Percentiles rank a stretch among this genome's conserved stretches.
Evolutionary conservation across 2,797 vertebrate genomes (phyloP).

Genomic region (Ctenopoma kingsleyae): DNA sequence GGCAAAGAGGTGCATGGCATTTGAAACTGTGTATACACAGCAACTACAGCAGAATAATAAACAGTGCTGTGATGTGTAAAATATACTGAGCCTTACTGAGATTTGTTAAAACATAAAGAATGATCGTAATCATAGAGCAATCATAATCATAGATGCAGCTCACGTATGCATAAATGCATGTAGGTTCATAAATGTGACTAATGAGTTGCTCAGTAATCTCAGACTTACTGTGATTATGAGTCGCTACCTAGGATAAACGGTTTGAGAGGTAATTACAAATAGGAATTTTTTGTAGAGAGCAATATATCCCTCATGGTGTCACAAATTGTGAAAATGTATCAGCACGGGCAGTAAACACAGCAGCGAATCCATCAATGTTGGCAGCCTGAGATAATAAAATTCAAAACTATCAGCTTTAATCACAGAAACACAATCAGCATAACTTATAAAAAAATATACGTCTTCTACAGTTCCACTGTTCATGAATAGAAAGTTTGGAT

Average conservation of each 20-base stretch:
- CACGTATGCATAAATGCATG: slow-evolving; percentile 39
- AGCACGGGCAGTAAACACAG: slow-evolving; percentile 42
- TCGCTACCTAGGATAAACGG: slow-evolving; percentile 29
- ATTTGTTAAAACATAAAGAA: slow-evolving; percentile 29
- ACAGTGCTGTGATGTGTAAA: slow-evolving; percentile 23
- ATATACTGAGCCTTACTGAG: slow-evolving; percentile 5
- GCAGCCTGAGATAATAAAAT: slow-evolving; percentile 49
- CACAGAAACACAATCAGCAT: slow-evolving; percentile 38
- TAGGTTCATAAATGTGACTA: slow-evolving; percentile 41
- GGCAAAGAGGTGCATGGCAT: slow-evolving; percentile 25
- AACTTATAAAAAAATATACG: slow-evolving; percentile 12
- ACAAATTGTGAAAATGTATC: slow-evolving; percentile 49
- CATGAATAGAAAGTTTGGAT: slow-evolving; percentile 23
- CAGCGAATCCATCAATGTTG: slow-evolving; percentile 38
- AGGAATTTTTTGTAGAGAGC: slow-evolving; percentile 9
- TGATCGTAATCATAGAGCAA: slow-evolving; percentile 26
- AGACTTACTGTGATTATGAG: slow-evolving; percentile 38
- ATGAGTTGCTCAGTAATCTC: slow-evolving; percentile 32
- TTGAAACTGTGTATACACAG: slow-evolving; percentile 21
- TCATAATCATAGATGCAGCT: slow-evolving; percentile 32
- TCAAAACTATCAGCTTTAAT: slow-evolving; percentile 46
- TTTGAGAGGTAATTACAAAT: slow-evolving; percentile 31
- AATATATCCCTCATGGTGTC: slow-evolving; percentile 37
- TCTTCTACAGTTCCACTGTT: slow-evolving; percentile 13
- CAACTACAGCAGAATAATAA: slow-evolving; percentile 36